These are phyloP conservation scores for Stegastes partitus DNA, from an alignment of 2,113 vertebrate species.

Conservation along the genomic window DNA sequence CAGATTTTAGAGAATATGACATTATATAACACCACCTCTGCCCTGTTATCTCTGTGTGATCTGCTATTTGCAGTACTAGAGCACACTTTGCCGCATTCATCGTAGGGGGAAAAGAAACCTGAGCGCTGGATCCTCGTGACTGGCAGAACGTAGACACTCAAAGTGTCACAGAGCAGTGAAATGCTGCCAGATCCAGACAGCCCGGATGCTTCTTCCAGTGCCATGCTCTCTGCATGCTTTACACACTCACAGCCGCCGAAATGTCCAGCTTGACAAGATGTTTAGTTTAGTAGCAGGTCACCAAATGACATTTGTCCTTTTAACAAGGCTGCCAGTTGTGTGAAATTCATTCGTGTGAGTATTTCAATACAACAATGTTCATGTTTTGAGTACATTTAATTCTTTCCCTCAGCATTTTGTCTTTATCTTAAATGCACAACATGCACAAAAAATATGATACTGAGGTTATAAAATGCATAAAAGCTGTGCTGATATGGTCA, in stretches of 20 bases:
- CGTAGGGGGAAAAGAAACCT: conserved; percentile 31
- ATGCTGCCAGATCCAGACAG: conserved; percentile 16
- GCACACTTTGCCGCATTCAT: neutral
- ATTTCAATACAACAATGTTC: neutral
- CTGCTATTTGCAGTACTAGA: conserved; percentile 40
- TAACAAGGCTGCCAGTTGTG: neutral
- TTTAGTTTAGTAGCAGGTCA: neutral
- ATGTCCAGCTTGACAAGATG: conserved; percentile 30
- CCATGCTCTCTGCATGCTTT: conserved; percentile 53
- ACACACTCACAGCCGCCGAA: conserved; percentile 14
- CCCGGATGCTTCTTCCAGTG: conserved; percentile 1
- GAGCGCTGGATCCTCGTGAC: conserved; percentile 49
- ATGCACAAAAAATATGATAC: no score
- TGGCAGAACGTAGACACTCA: conserved; percentile 1
- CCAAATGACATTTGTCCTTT: neutral
- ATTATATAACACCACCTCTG: neutral
- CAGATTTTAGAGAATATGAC: neutral
- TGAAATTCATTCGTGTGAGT: neutral
- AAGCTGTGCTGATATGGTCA: neutral
- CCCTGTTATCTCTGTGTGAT: conserved; percentile 24
- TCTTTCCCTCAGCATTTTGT: no score
- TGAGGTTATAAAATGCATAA: no score
- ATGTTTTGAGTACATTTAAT: no score
- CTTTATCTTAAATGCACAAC: no score
- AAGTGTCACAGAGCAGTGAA: conserved; percentile 40